These are phyloP conservation scores for Drosophila sordidula DNA, from an alignment of 2,888 invertebrate genomes.

Conservation along the genomic window DNA sequence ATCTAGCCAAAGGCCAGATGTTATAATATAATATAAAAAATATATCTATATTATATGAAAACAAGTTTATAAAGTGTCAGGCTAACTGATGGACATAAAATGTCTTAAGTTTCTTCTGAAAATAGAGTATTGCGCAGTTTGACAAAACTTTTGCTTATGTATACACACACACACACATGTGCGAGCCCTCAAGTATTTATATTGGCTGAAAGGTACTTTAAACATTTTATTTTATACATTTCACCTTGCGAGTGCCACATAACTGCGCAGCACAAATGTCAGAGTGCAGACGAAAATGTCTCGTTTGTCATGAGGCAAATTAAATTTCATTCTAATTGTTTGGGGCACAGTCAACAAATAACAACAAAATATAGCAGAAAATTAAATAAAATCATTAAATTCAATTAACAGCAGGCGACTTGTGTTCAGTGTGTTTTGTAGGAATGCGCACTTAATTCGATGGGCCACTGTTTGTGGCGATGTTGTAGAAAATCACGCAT, in stretches of 20 bases:
- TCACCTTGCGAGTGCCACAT: conserved; percentile 10
- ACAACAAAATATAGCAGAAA: conserved; percentile 4
- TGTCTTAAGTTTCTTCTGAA: no score
- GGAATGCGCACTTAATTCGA: conserved; percentile 19
- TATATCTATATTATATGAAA: no score
- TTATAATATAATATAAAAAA: no score
- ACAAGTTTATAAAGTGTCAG: no score
- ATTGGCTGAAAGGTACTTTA: conserved; percentile 4
- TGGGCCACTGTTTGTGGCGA: conserved; percentile 7
- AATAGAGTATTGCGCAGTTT: no score
- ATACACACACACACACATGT: no score
- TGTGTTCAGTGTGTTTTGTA: not conserved
- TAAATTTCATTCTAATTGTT: conserved; percentile 33
- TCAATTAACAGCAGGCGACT: conserved; percentile 61
- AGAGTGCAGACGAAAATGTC: conserved; percentile 38
- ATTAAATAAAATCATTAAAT: conserved; percentile 64
- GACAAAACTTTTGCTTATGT: no score
- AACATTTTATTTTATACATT: conserved; percentile 10
- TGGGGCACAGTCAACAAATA: not conserved
- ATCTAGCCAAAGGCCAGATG: no score
- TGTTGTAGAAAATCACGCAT: conserved; percentile 61
- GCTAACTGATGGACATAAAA: no score
- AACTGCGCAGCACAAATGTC: conserved; percentile 33
- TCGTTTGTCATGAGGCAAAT: conserved; percentile 41
- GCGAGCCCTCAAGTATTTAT: not conserved